Conservation (phyloP, 2,797 vertebrate genomes). For the Ispidina lecontei region DNA sequence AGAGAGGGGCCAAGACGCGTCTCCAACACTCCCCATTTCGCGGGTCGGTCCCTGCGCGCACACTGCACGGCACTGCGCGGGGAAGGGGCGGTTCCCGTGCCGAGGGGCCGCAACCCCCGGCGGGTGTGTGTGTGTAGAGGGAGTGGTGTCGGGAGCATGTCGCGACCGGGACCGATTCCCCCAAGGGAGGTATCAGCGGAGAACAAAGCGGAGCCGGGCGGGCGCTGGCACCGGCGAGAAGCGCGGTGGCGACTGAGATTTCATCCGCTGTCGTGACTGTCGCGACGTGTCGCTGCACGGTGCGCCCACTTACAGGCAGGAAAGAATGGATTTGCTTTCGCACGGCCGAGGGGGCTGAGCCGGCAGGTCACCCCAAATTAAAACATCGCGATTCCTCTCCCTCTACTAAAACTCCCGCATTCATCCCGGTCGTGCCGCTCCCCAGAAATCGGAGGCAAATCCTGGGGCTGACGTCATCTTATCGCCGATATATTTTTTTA, state of each 20-base stretch:
- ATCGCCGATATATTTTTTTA: constrained; percentile 15
- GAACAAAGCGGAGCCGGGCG: constrained; percentile 1
- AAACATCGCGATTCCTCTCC: not conserved
- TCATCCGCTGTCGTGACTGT: not conserved
- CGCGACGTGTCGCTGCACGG: not conserved
- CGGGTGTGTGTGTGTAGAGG: too few species aligned
- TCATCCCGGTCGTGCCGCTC: not conserved
- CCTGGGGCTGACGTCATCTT: not conserved
- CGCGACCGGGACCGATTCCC: not conserved
- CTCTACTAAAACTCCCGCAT: fast-evolving
- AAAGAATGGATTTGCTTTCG: not conserved
- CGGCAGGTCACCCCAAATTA: not conserved
- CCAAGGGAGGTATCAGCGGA: not conserved
- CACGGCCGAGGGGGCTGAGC: not conserved
- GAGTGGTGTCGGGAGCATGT: not conserved
- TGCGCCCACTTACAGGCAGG: not conserved
- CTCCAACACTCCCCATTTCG: fast-evolving
- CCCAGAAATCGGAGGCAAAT: not conserved
- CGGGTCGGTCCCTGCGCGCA: not conserved
- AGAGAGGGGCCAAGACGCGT: fast-evolving
- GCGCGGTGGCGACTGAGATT: not conserved
- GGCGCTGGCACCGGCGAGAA: constrained; percentile 56
- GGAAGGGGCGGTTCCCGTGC: not conserved
- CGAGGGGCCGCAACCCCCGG: too few species aligned
- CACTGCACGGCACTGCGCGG: too few species aligned